Evolutionary conservation across 2,888 invertebrate species (phyloP).

Genomic region (Tetrapedia diversipes): DNA sequence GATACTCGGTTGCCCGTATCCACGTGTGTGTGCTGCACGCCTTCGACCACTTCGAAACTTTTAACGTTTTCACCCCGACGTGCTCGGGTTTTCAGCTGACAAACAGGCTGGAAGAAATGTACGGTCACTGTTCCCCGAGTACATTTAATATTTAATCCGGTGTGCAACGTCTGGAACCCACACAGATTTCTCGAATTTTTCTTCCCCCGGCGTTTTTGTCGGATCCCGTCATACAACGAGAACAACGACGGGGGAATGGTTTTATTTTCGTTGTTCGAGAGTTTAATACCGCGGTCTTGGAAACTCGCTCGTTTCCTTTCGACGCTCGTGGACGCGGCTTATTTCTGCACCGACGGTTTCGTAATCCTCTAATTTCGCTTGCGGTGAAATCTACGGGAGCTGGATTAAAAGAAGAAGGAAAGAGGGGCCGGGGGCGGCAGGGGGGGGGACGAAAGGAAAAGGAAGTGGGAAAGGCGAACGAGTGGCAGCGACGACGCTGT

Average conservation of each 20-base stretch:
- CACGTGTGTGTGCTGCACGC: no score
- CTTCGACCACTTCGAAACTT: no score
- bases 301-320: conserved; percentile 55
- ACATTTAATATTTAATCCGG: not conserved
- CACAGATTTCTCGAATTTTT: not conserved
- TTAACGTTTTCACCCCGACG: no score
- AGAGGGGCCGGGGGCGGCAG: not conserved
- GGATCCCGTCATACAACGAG: not conserved
- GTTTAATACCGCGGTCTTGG: conserved; percentile 11
- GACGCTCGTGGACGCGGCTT: conserved; percentile 55
- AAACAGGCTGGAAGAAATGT: not conserved
- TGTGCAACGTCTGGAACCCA: not conserved
- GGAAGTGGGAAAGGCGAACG: conserved; percentile 12
- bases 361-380: conserved; percentile 75
- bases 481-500: conserved; percentile 26
- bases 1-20: conserved; percentile 14
- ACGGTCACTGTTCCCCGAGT: not conserved
- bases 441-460: conserved; percentile 1
- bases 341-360: conserved; percentile 65
- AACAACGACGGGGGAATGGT: not conserved
- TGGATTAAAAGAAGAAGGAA: conserved; percentile 19
- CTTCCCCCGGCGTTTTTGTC: no score
- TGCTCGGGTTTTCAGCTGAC: not conserved
- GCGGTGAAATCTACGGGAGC: conserved; percentile 37
- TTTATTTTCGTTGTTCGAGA: conserved; percentile 3